Percentiles rank a stretch among this genome's conserved stretches.
These are phyloP conservation scores for Himalopsyche japonica DNA, from an alignment of 2,888 invertebrate genomes.

Conservation along the genomic window DNA sequence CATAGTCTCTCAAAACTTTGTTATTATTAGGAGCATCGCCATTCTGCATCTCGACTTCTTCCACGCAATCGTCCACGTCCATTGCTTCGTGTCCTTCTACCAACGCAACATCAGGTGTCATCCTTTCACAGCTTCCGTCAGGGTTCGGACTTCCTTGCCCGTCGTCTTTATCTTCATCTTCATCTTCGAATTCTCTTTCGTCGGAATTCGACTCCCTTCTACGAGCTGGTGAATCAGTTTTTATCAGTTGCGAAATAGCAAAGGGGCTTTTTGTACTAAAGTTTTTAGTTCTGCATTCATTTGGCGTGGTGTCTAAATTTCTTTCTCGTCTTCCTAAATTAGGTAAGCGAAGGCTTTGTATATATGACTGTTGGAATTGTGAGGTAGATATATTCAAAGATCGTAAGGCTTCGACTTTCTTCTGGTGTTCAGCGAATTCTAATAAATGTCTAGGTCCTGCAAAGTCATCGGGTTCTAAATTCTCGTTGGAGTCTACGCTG, in stretches of 20 bases:
- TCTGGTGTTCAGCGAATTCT: constrained; percentile 44
- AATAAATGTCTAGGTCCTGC: constrained; percentile 56
- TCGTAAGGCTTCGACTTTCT: constrained; percentile 27
- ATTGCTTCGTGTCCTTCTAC: constrained; percentile 47
- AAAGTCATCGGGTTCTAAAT: constrained; percentile 50
- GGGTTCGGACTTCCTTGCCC: constrained; percentile 44
- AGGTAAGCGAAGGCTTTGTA: constrained; percentile 56
- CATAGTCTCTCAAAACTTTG: constrained; percentile 73
- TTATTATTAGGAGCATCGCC: constrained; percentile 58
- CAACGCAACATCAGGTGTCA: constrained; percentile 50
- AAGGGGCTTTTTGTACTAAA: constrained; percentile 63
- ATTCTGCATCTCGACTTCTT: constrained; percentile 50
- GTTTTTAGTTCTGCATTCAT: constrained; percentile 46
- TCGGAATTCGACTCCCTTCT: constrained; percentile 58
- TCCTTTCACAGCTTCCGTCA: constrained; percentile 50
- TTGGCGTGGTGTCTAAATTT: constrained; percentile 46
- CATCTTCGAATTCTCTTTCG: constrained; percentile 48
- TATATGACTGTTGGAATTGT: constrained; percentile 56
- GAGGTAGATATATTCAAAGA: constrained; percentile 42
- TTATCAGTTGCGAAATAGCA: constrained; percentile 61
- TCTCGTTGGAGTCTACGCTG: constrained; percentile 60
- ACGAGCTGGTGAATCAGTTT: constrained; percentile 59
- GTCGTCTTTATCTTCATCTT: constrained; percentile 25
- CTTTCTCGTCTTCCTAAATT: constrained; percentile 50
- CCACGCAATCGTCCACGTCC: constrained; percentile 48